phyloP scores from a whole-genome alignment of 2,113 vertebrate species.

The Ariopsis seemanni region DNA sequence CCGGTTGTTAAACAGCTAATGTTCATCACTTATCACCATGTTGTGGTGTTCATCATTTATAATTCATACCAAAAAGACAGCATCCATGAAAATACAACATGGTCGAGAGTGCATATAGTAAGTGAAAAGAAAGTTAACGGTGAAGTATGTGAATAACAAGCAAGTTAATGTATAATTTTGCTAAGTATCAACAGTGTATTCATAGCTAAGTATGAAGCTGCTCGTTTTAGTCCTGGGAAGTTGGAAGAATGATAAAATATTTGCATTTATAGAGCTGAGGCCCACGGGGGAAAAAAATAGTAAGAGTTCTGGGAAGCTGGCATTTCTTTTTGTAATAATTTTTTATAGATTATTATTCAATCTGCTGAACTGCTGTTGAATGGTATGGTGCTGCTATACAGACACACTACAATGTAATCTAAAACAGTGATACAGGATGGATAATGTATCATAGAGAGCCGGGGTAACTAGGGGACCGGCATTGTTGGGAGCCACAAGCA shows the following conservation, averaged over 20 bases:
- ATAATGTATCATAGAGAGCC: not conserved
- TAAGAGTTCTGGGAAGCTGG: not conserved
- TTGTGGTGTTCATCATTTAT: not conserved
- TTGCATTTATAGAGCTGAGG: not conserved
- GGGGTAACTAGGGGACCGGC: not conserved
- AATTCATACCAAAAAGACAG: not conserved
- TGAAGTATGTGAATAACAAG: not conserved
- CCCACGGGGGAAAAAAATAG: too few species aligned
- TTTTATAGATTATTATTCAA: not conserved
- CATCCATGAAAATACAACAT: not conserved
- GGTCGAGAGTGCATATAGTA: not conserved
- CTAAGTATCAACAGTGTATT: not conserved
- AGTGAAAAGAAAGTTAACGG: not conserved
- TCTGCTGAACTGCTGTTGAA: not conserved
- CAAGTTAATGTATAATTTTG: too few species aligned
- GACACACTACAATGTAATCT: not conserved
- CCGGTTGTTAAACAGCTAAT: not conserved
- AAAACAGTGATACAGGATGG: not conserved
- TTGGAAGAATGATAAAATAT: constrained; percentile 1
- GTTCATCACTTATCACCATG: not conserved
- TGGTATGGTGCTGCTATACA: not conserved
- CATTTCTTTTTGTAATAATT: not conserved
- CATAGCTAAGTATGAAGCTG: not conserved
- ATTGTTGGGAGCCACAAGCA: not conserved
- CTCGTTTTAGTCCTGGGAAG: not conserved